Evolutionary conservation across 2,888 invertebrate species (phyloP).

Genomic region (Campopleginae sp.): DNA sequence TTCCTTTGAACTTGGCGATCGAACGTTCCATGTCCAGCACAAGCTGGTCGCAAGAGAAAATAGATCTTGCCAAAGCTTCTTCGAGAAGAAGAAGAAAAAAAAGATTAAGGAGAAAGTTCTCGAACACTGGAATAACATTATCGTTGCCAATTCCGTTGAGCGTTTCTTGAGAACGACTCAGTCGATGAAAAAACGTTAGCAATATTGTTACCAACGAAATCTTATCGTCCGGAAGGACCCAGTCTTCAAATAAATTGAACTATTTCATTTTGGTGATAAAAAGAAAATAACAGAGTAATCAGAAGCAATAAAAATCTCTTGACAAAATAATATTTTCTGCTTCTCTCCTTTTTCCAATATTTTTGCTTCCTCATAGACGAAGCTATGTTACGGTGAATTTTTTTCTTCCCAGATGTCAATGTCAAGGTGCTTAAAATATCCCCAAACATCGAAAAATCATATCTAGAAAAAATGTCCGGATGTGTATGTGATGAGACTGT

Average conservation of each 20-base stretch:
- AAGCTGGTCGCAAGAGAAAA: slow-evolving; percentile 17
- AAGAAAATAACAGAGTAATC: not conserved
- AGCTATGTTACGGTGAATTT: no score
- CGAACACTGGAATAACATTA: slow-evolving; percentile 39
- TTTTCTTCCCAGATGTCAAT: no score
- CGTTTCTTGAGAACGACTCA: slow-evolving; percentile 25
- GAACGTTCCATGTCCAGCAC: slow-evolving; percentile 25
- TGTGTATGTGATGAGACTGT: no score
- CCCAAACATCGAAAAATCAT: no score
- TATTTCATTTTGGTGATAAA: not conserved
- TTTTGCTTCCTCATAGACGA: no score
- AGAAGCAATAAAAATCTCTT: no score
- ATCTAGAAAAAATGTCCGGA: no score
- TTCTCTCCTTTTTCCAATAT: no score
- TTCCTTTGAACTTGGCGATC: slow-evolving; percentile 52
- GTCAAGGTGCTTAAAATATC: no score
- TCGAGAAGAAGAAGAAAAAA: slow-evolving; percentile 5
- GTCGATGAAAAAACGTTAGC: not conserved
- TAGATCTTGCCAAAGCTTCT: slow-evolving; percentile 5
- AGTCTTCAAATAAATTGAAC: not conserved
- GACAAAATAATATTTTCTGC: no score
- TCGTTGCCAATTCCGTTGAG: slow-evolving; percentile 41
- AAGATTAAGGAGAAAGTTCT: slow-evolving; percentile 39
- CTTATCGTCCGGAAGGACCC: not conserved
- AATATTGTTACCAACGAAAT: slow-evolving; percentile 5